These are phyloP conservation scores for Nephila pilipes DNA, from an alignment of 1,140 invertebrate species.

Conservation along the genomic window DNA sequence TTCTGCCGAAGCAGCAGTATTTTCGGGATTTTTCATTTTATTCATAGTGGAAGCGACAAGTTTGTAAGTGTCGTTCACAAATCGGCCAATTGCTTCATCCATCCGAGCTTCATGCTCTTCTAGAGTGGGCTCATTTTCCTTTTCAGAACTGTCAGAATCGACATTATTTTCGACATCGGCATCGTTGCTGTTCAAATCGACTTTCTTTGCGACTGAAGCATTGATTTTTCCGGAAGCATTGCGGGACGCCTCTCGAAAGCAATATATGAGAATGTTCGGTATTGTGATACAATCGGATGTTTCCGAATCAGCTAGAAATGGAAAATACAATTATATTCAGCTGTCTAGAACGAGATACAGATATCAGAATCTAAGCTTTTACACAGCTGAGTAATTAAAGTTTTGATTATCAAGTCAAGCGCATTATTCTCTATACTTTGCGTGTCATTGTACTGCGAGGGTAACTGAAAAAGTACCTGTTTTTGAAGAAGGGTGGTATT, in stretches of 20 bases:
- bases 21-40: background rate
- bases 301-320: background rate
- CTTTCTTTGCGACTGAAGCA: background rate
- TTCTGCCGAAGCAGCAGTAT: too few relatives aligned
- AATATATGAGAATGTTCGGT: background rate
- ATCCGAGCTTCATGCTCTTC: background rate
- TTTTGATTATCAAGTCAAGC: too few relatives aligned
- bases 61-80: slow-evolving; percentile 5
- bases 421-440: too few relatives aligned
- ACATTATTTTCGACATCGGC: background rate
- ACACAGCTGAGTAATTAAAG: too few relatives aligned
- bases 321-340: background rate
- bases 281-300: background rate
- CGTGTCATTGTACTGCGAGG: too few relatives aligned
- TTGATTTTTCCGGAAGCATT: background rate
- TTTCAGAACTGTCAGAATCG: background rate
- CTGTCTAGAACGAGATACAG: too few relatives aligned
- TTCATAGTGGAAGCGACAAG: background rate
- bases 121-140: background rate
- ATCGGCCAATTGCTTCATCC: background rate
- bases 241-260: background rate
- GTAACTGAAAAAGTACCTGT: too few relatives aligned
- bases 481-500: too few relatives aligned
- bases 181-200: background rate
- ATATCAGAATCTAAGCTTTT: too few relatives aligned